Evolutionary conservation across 2,113 vertebrate species (phyloP), one percentile per base, ranked within the genome.

Genomic region (Stigmatopora argus): DNA sequence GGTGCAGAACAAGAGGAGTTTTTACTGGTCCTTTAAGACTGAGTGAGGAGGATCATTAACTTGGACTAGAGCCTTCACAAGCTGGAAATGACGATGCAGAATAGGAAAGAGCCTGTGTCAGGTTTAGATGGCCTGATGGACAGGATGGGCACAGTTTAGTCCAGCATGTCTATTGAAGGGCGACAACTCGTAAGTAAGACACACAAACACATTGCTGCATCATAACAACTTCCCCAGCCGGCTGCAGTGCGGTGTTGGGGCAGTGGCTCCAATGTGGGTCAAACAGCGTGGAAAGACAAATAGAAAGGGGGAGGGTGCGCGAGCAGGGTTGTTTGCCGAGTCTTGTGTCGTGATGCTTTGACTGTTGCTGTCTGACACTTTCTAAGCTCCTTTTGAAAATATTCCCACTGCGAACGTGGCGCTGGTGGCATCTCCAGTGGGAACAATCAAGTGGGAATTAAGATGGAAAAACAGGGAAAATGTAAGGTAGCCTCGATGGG

Each of bases 141-240:
- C 77, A 72, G 78, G 71, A 78, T 82, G 77, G 49, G 44, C 65
- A 38, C 35, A 65, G 58, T 64, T 77, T 68, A 72, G 69, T 23
- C 62, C 86, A 87, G 84, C 80, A 88, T 90, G 87, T 87, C 80
- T 73, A 47, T 77, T 81, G 79, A 77, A 85, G 71, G 66, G 11
- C 78, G 57, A 64, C 70, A 59, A 63, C 62, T 64, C 74, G 89
- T 92, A 82, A 91, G 89, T 91, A 80, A 78, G 65, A 51, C 52
- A 60, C 21, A 47, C 65, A 66, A 51, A 59, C 47, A 56, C 38
- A 19, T 56, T 62, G 65, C 72, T 80, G 77, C 82, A 81, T 23
- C 70, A 71, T 6, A 62, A 64, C 44, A n/a, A 11, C 60, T 70
- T 81, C 35, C 62, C 62, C 17, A 68, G 64, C 26, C 13, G 59